These are phyloP conservation scores for Agrochola litura DNA, from an alignment of 2,888 invertebrate species.

Conservation along the genomic window DNA sequence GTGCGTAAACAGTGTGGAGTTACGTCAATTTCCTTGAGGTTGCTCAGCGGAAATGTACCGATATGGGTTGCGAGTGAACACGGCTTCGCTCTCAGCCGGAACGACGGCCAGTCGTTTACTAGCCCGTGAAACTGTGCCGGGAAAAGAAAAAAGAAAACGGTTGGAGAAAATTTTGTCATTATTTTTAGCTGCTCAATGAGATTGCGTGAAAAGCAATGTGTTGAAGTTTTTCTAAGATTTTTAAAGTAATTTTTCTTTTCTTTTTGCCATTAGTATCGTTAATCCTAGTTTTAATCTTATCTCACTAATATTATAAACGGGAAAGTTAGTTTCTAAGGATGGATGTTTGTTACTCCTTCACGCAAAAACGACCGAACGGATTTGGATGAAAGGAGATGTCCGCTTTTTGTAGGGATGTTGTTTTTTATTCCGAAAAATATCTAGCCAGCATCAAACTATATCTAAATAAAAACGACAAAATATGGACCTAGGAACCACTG, in stretches of 20 bases:
- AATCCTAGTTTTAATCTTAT: too few species aligned
- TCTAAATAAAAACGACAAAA: too few species aligned
- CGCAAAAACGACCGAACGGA: too few species aligned
- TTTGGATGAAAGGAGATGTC: too few species aligned
- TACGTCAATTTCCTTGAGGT: conserved; percentile 58
- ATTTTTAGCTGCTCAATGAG: conserved; percentile 29
- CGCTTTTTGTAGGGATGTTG: too few species aligned
- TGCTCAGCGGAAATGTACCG: conserved; percentile 71
- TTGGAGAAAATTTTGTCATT: conserved; percentile 33
- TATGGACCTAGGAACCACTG: too few species aligned
- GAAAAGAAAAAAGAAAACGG: conserved; percentile 31
- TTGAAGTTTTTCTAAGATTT: background rate
- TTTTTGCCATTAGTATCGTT: too few species aligned
- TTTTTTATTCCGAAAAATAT: too few species aligned
- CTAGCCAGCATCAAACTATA: too few species aligned
- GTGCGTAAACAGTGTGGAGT: conserved; percentile 47
- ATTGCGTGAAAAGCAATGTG: conserved; percentile 8
- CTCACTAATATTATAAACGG: too few species aligned
- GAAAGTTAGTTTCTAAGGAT: too few species aligned
- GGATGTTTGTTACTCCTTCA: too few species aligned
- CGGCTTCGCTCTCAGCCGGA: conserved; percentile 62
- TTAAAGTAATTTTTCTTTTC: background rate
- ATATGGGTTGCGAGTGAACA: conserved; percentile 63
- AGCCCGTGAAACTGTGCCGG: conserved; percentile 30
- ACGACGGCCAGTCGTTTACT: conserved; percentile 53